phyloP scores from a whole-genome alignment of 2,113 vertebrate species.

The Mormyrus iriodes region DNA sequence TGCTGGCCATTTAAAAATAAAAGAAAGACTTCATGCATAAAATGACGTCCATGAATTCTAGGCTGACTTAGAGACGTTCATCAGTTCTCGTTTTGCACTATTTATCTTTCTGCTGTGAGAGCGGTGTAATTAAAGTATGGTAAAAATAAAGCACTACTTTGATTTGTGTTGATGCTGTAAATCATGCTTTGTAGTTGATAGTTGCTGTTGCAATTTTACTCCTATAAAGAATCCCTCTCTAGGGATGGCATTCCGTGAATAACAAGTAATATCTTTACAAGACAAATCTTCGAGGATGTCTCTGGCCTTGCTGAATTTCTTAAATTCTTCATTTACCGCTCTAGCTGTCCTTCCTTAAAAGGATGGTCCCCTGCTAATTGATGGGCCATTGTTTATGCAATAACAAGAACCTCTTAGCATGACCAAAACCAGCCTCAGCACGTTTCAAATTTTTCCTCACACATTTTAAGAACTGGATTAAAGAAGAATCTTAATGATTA shows the following conservation, averaged over 20 bases:
- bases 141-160: constrained; percentile 41
- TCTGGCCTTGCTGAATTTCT: constrained; percentile 25
- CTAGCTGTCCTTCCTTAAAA: background rate
- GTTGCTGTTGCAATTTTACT: too few relatives aligned
- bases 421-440: background rate
- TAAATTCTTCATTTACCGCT: constrained; percentile 15
- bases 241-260: constrained; percentile 9
- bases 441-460: background rate
- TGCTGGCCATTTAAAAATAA: background rate
- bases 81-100: constrained; percentile 31
- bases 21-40: background rate
- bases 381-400: constrained; percentile 34
- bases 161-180: constrained; percentile 30
- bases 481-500: background rate
- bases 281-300: constrained; percentile 1
- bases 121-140: constrained; percentile 47
- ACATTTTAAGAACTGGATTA: background rate
- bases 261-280: constrained; percentile 13
- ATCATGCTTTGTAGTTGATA: constrained; percentile 24
- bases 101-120: constrained; percentile 41
- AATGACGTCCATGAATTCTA: background rate
- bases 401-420: constrained; percentile 9
- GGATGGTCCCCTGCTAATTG: background rate
- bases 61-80: background rate
- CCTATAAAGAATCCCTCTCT: background rate